Base-by-base conservation (phyloP, 2,113 vertebrate genomes). In the Rhinogobius similis region DNA sequence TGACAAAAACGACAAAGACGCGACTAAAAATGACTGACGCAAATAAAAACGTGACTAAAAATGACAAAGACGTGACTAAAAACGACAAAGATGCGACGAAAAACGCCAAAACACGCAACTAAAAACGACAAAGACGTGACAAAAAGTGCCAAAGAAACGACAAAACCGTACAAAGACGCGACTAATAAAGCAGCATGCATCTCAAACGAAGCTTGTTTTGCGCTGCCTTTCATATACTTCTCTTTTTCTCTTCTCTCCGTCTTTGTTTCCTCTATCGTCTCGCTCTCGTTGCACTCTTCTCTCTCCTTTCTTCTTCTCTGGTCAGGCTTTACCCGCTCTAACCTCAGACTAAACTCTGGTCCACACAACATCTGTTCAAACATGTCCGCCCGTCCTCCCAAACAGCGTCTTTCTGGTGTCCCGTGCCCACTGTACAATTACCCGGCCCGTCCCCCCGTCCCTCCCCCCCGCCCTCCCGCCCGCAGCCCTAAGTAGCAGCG, bases 401-500 rank as follows among this genome's bases (percentile, higher is more conserved):
- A 77, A 78, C 32, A 78, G 78, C 27, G 41, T 26, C 69, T 67
- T 64, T 36, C 9, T 76, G 66, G 78, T 77, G 41, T 79, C 73
- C 67, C 70, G 70, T 77, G 63, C 70, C 32, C 32, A 43, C 67
- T 76, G 80, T 86, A 64, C 84, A 86, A 87, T 91, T 90, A 89
- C 58, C 68, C 76, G n/a, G n/a, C 50, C 21, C 50, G 10, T 36
- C 65, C 74, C 82, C 2, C 56, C 81, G 75, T 78, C 77, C 77
- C 85, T 52, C 50, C 50, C 21, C 3, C 84, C 82, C 84, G 77
- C 78, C 78, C 67, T 75, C 76, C 53, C 69, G 68, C 79, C 82
- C 39, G 56, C 75, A 76, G 82, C 86, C 89, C 87, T 89, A 86
- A 92, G 92, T 90, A 89, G 84, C 88, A 83, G 87, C 91, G 90